A percentile compares a stretch with the other conserved stretches of the same genome.
Evolutionary conservation across 2,888 invertebrate species (phyloP).

Genomic region (Acanthosepion esculentum): DNA sequence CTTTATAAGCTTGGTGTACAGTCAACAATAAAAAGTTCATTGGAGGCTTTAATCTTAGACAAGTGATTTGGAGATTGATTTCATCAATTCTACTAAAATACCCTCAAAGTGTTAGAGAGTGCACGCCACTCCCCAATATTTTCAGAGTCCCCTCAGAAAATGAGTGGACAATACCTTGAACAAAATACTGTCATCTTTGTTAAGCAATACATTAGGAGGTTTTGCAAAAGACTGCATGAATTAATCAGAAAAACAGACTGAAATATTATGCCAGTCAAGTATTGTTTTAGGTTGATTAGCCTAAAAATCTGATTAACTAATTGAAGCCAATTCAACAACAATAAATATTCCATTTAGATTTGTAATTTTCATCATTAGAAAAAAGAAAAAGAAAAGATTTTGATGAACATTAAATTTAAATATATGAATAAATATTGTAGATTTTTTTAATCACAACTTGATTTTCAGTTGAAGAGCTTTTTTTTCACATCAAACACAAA

Average conservation of each 20-base stretch:
- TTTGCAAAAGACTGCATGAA: no score
- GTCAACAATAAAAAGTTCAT: background rate
- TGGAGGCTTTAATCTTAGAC: background rate
- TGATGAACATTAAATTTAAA: background rate
- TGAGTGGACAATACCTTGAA: no score
- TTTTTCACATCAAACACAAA: background rate
- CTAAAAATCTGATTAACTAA: background rate
- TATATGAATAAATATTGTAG: background rate
- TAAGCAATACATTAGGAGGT: no score
- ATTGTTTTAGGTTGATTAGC: no score
- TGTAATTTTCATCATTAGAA: background rate
- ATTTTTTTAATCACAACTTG: conserved; percentile 8
- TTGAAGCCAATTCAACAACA: background rate
- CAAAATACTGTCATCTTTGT: no score
- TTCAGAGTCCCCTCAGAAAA: no score
- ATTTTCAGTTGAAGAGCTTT: background rate
- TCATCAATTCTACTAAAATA: no score
- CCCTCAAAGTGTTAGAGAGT: no score
- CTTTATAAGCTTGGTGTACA: background rate
- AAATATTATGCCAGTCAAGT: no score
- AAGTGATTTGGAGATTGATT: background rate
- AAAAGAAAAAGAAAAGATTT: background rate
- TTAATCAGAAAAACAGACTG: no score
- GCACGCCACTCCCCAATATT: no score
- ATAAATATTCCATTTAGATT: background rate